phyloP scores from a whole-genome alignment of 37 sponge, comb jelly and placozoan species.

The Halisarca cf. caerulea region DNA sequence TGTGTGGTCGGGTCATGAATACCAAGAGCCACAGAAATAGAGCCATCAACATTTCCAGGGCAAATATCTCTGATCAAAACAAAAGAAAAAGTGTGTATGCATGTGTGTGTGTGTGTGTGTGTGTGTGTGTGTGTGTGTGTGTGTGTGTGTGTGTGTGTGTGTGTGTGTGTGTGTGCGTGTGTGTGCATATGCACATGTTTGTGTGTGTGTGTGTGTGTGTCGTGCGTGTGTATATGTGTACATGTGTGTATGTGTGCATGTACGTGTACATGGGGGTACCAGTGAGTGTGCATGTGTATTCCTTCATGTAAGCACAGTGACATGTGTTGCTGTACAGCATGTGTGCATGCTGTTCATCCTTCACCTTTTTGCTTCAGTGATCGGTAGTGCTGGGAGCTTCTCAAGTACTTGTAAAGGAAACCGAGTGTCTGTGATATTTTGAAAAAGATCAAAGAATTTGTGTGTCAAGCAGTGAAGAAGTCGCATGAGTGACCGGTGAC shows the following conservation, averaged over 20 bases:
- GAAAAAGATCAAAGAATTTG: not conserved
- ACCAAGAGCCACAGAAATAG: slow-evolving; percentile 83
- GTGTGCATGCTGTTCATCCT: too few species aligned
- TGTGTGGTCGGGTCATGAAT: slow-evolving; percentile 91
- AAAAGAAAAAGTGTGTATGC: not conserved
- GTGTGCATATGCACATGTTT: too few species aligned
- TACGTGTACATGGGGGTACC: not conserved
- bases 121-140: too few species aligned
- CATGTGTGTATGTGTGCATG: not conserved
- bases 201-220: too few species aligned
- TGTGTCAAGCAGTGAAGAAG: too few species aligned
- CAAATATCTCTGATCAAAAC: not conserved
- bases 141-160: slow-evolving; percentile 22
- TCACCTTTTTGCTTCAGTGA: not conserved
- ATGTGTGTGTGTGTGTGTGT: too few species aligned
- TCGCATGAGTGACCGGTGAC: too few species aligned
- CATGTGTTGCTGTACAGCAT: too few species aligned
- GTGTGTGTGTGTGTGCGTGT: not conserved
- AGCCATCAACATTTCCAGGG: slow-evolving; percentile 17
- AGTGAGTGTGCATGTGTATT: not conserved
- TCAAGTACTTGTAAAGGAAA: not conserved
- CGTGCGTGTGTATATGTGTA: too few species aligned
- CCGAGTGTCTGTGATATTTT: not conserved
- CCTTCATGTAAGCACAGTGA: too few species aligned
- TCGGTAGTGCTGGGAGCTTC: not conserved